Percentiles rank a stretch among this genome's conserved stretches.
Conservation (phyloP, 2,888 invertebrate species). For the Prenolepis imparis region DNA sequence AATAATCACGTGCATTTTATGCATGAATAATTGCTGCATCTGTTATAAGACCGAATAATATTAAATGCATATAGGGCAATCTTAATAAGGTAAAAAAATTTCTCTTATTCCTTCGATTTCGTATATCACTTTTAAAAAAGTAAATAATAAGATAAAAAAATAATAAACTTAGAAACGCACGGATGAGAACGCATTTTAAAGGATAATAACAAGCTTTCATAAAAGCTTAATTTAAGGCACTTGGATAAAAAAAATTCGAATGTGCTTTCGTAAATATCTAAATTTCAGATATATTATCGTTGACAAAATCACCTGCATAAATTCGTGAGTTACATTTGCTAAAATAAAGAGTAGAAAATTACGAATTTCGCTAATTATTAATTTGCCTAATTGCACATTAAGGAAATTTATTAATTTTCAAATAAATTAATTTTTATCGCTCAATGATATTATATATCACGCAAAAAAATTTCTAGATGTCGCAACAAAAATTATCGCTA, state of each 20-base stretch:
- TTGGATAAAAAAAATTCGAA: background rate
- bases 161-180: background rate
- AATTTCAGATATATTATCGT: background rate
- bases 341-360: background rate
- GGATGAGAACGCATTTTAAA: background rate
- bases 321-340: background rate
- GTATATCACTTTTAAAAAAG: background rate
- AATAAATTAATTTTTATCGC: slow-evolving; percentile 7
- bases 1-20: slow-evolving; percentile 50
- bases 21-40: slow-evolving; percentile 30
- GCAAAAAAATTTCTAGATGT: too few species aligned
- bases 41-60: slow-evolving; percentile 15
- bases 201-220: background rate
- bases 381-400: background rate
- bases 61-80: background rate
- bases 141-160: background rate
- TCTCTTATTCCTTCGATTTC: background rate
- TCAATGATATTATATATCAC: background rate
- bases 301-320: background rate
- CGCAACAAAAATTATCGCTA: too few species aligned
- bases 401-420: background rate
- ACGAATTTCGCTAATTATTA: background rate
- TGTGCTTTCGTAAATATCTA: background rate
- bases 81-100: background rate
- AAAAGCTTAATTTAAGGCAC: background rate